Conservation (phyloP, 2,888 invertebrate species). For the Automeris io region DNA sequence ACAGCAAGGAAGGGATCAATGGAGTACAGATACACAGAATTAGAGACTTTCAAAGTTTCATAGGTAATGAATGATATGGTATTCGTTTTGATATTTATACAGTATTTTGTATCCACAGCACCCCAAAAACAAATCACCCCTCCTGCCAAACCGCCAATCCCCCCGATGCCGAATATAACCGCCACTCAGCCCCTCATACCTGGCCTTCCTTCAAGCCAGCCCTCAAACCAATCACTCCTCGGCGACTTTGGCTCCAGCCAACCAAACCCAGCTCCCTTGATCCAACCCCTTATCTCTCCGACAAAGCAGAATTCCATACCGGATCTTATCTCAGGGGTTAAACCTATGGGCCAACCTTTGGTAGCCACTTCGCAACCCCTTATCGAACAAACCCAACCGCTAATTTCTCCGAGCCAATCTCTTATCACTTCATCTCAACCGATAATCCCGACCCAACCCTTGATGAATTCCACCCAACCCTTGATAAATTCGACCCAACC, state of each 20-base stretch:
- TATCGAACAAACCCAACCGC: conserved; percentile 12
- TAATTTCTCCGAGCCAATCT: conserved; percentile 16
- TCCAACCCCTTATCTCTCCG: conserved; percentile 33
- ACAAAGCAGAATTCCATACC: conserved; percentile 37
- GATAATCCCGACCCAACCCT: conserved; percentile 25
- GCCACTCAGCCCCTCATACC: conserved; percentile 33
- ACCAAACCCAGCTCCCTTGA: conserved; percentile 14
- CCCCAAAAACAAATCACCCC: conserved; percentile 43
- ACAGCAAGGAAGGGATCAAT: too few species aligned
- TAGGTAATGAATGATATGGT: too few species aligned
- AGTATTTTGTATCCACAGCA: conserved; percentile 24
- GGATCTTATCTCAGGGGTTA: conserved; percentile 56
- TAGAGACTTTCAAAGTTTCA: too few species aligned
- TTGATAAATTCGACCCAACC: conserved; percentile 38
- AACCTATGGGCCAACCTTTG: conserved; percentile 26
- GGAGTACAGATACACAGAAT: too few species aligned
- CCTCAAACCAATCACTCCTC: conserved; percentile 33
- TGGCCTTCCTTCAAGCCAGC: conserved; percentile 20
- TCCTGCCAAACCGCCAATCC: conserved; percentile 56
- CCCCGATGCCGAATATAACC: conserved; percentile 45
- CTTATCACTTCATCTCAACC: conserved; percentile 12
- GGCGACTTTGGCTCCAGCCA: conserved; percentile 31
- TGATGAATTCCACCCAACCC: conserved; percentile 29
- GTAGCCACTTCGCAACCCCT: conserved; percentile 29
- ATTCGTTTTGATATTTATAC: too few species aligned